Percentiles rank a stretch among this genome's conserved stretches.
phyloP scores from a whole-genome alignment of 2,888 invertebrate genomes.

The Dryococelus australis region DNA sequence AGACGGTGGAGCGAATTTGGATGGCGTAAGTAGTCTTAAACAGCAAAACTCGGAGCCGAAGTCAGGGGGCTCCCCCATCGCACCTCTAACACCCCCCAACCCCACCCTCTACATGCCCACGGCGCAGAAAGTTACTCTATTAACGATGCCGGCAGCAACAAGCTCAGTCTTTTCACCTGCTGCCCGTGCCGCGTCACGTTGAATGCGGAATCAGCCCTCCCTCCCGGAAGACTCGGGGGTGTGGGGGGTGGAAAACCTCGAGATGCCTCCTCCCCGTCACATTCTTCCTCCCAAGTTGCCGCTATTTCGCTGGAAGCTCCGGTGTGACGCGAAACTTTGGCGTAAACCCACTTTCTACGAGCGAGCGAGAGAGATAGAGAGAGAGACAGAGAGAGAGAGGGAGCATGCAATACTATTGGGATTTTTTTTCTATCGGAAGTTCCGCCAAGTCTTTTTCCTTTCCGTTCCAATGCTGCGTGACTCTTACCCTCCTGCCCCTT shows the following conservation, averaged over 20 bases:
- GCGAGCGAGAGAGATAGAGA: not conserved
- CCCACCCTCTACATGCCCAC: not conserved
- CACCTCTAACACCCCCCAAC: not conserved
- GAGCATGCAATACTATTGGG: slow-evolving; percentile 10
- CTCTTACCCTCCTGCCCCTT: not conserved
- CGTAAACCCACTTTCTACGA: not conserved
- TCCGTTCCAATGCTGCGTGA: not conserved
- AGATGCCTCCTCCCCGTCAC: not conserved
- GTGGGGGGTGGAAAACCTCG: not conserved
- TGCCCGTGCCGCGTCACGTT: not conserved
- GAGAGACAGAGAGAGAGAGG: not conserved
- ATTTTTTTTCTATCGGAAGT: slow-evolving; percentile 3
- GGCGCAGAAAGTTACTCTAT: not conserved
- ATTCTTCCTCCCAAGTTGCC: not conserved
- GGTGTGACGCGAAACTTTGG: not conserved
- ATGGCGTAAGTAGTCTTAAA: slow-evolving; percentile 6
- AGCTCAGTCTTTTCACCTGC: slow-evolving; percentile 8
- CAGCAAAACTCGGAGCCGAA: not conserved
- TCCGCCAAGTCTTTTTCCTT: not conserved
- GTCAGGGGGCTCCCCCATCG: not conserved
- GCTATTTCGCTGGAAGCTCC: not conserved
- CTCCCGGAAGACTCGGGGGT: not conserved
- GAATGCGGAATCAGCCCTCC: not conserved
- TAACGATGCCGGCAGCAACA: slow-evolving; percentile 10
- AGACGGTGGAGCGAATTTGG: not conserved